Evolutionary conservation across 2,888 invertebrate genomes (phyloP).

Genomic region (Thysanoteuthis rhombus): DNA sequence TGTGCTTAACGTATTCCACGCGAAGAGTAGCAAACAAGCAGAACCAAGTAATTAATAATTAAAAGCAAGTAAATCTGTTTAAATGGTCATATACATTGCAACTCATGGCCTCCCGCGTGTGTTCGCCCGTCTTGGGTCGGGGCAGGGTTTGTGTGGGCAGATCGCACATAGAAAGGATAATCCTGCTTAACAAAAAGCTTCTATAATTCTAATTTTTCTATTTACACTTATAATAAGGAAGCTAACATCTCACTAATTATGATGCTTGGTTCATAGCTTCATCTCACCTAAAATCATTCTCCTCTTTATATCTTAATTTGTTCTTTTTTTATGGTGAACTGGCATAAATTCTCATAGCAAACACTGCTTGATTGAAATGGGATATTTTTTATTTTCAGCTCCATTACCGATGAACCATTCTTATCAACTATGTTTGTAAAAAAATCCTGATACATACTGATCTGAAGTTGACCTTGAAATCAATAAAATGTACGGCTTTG

Average conservation of each 20-base stretch:
- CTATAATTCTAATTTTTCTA: neutral
- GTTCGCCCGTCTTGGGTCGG: neutral
- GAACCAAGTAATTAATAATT: neutral
- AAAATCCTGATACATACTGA: too few species aligned
- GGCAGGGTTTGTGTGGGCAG: neutral
- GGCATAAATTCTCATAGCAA: too few species aligned
- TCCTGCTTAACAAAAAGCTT: neutral
- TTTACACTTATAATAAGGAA: neutral
- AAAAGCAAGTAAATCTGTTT: neutral
- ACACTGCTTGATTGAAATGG: too few species aligned
- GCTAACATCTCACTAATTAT: neutral
- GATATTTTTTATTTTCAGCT: too few species aligned
- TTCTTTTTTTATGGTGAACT: too few species aligned
- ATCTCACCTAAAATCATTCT: too few species aligned
- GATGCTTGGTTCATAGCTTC: neutral
- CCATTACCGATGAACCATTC: too few species aligned
- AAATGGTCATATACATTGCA: neutral
- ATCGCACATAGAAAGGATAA: neutral
- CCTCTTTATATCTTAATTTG: too few species aligned
- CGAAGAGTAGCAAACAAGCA: neutral
- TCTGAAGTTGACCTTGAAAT: too few species aligned
- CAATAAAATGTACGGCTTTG: too few species aligned
- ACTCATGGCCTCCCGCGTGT: neutral
- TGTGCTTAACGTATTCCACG: neutral
- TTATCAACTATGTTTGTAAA: too few species aligned